A percentile compares a stretch with the other conserved stretches of the same genome.
These are phyloP conservation scores for Xanthia togata DNA, from an alignment of 2,888 invertebrate genomes.

Conservation along the genomic window DNA sequence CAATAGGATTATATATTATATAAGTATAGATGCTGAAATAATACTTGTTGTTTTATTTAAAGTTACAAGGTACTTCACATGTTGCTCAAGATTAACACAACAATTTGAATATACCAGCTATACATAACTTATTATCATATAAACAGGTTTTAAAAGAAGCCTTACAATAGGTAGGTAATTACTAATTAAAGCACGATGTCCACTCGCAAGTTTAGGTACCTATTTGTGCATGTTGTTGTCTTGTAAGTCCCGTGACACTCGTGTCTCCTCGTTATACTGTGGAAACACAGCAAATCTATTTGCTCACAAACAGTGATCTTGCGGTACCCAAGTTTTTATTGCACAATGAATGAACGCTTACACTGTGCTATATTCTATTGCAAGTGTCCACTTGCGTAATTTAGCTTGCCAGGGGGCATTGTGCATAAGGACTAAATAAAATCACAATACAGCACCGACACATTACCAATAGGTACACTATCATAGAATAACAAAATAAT, in stretches of 20 bases:
- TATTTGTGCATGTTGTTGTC: not conserved
- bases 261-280: not conserved
- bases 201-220: slow-evolving; percentile 5
- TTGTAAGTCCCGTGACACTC: not conserved
- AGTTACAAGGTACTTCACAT: slow-evolving; percentile 19
- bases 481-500: slow-evolving; percentile 30
- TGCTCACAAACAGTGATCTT: not conserved
- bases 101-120: slow-evolving; percentile 9
- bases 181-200: slow-evolving; percentile 3
- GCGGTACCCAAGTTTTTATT: not conserved
- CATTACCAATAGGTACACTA: slow-evolving; percentile 25
- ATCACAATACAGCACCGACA: slow-evolving; percentile 58
- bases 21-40: slow-evolving; percentile 31
- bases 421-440: slow-evolving; percentile 45
- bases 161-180: slow-evolving; percentile 2
- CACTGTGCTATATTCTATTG: not conserved
- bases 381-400: not conserved
- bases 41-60: slow-evolving; percentile 45
- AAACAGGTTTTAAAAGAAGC: slow-evolving; percentile 12
- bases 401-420: not conserved
- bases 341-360: not conserved
- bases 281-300: not conserved
- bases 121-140: slow-evolving; percentile 8
- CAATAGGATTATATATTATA: slow-evolving; percentile 24
- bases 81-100: slow-evolving; percentile 14